phyloP scores from a whole-genome alignment of 2,797 vertebrate genomes.

The Darevskia mixta region DNA sequence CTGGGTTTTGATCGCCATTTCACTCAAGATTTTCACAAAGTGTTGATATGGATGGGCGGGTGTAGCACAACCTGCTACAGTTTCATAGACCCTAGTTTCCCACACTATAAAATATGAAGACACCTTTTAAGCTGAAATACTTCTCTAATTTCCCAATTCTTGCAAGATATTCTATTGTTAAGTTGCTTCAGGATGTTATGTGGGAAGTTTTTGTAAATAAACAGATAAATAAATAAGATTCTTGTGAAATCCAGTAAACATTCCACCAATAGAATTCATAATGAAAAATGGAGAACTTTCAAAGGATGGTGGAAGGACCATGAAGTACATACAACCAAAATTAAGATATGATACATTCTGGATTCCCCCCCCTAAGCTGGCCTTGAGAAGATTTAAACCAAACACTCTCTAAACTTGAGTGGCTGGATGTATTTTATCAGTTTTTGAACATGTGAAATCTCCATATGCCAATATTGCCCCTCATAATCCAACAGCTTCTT shows the following conservation, averaged over 20 bases:
- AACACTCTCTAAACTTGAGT: not conserved
- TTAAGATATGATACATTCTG: not conserved
- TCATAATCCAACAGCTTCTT: not conserved
- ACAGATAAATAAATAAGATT: not conserved
- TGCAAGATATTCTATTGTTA: not conserved
- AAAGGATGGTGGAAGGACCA: not conserved
- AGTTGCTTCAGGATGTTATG: no score
- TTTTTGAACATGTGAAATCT: not conserved
- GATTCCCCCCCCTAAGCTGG: not conserved
- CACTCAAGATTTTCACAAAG: not conserved
- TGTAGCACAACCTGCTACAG: not conserved
- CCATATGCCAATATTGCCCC: not conserved
- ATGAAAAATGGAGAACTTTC: not conserved
- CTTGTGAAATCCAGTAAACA: not conserved
- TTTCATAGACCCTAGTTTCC: not conserved
- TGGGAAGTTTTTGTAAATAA: no score
- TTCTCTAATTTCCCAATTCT: not conserved
- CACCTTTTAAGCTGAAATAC: not conserved
- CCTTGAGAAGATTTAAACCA: not conserved
- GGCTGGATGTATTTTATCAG: not conserved
- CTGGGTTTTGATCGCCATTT: not conserved
- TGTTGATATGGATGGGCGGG: not conserved
- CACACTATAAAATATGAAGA: not conserved
- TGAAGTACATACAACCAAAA: not conserved
- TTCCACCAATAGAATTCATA: not conserved